Conservation (phyloP, 2,888 invertebrate species). For the Hirtodrosophila trivittata region DNA sequence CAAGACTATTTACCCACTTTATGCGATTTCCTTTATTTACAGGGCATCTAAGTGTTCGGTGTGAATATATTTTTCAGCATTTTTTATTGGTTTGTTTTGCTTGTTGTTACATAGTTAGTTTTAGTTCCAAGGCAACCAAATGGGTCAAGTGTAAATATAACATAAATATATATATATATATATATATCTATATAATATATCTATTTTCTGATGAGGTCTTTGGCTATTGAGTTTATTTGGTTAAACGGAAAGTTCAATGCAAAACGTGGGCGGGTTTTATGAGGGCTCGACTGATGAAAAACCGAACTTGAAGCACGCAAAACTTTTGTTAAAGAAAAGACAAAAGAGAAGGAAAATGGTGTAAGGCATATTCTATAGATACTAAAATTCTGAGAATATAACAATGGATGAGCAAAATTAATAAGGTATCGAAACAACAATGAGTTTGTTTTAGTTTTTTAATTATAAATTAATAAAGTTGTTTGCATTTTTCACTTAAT, state of each 20-base stretch:
- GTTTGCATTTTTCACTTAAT: too few species aligned
- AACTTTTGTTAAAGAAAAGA: slow-evolving; percentile 20
- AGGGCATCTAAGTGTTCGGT: not conserved
- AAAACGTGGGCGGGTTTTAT: slow-evolving; percentile 34
- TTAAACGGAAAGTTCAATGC: slow-evolving; percentile 52
- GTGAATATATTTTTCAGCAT: slow-evolving; percentile 22
- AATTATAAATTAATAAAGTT: too few species aligned
- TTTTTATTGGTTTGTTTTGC: slow-evolving; percentile 29
- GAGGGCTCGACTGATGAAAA: not conserved
- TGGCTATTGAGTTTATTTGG: slow-evolving; percentile 28
- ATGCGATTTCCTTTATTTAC: too few species aligned
- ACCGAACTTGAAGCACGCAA: slow-evolving; percentile 28
- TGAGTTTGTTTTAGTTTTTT: too few species aligned
- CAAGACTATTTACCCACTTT: too few species aligned
- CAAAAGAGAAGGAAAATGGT: not conserved
- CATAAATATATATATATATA: slow-evolving; percentile 1
- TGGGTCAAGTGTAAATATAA: slow-evolving; percentile 67
- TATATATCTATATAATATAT: slow-evolving; percentile 8
- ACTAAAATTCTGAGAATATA: not conserved
- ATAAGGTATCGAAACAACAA: too few species aligned
- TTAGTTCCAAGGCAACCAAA: slow-evolving; percentile 49
- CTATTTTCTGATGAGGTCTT: slow-evolving; percentile 22
- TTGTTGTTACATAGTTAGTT: slow-evolving; percentile 51
- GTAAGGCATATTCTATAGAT: not conserved
- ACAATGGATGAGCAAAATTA: too few species aligned